Evolutionary conservation across 1,140 invertebrate genomes (phyloP).

Genomic region (Micrasema minimum): DNA sequence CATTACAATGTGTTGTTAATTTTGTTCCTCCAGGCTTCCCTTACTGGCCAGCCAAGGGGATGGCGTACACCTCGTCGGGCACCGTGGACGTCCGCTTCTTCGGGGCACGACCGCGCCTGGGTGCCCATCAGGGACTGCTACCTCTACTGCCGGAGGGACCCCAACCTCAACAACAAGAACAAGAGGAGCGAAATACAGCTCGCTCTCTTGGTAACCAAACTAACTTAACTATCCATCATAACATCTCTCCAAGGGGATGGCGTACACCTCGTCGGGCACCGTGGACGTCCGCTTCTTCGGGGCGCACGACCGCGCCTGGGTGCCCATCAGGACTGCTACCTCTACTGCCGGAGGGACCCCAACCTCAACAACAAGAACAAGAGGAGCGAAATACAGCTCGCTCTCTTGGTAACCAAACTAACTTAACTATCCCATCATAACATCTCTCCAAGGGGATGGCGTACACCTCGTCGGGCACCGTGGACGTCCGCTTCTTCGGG

Average conservation of each 20-base stretch:
- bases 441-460: conserved; percentile 92
- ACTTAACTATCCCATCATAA: too few species aligned
- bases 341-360: conserved; percentile 80
- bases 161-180: conserved; percentile 64
- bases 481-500: conserved; percentile 94
- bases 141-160: conserved; percentile 79
- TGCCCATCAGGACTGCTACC: conserved; percentile 85
- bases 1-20: too few species aligned
- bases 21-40: conserved; percentile 75
- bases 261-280: conserved; percentile 74
- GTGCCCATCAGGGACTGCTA: conserved; percentile 86
- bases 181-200: conserved; percentile 62
- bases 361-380: conserved; percentile 64
- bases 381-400: conserved; percentile 60
- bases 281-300: conserved; percentile 95
- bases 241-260: conserved; percentile 93
- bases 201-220: conserved; percentile 58
- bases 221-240: too few species aligned
- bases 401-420: conserved; percentile 58
- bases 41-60: conserved; percentile 94
- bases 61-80: conserved; percentile 78
- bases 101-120: conserved; percentile 94
- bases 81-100: conserved; percentile 93
- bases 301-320: conserved; percentile 92
- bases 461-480: conserved; percentile 75